Base-by-base conservation (phyloP, 2,113 vertebrate genomes). In the Leptobrachium ailaonicum region DNA sequence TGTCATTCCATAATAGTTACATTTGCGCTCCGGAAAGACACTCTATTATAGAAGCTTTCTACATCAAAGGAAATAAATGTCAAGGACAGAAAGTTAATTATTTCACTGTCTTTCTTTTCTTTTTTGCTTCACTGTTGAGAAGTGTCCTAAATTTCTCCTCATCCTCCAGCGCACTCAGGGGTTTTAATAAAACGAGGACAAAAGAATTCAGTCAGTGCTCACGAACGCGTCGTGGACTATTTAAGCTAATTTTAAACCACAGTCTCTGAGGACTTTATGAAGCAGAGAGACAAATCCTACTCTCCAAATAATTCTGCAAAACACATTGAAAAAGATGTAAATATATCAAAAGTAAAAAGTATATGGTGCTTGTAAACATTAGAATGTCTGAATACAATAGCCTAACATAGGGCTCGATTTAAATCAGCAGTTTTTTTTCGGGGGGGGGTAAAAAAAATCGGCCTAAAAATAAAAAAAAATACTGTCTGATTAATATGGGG, bases 141-240 rank as follows among this genome's bases (percentile, higher is more conserved):
- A 72, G 9, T 41, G 47, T n/a, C 45, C 47, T 72, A 56, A 72
- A 72, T 72, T 72, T 60, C 56, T 60, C 13, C 56, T 60, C 56
- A 60, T 60, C 56, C 56, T 60, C 56, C 56, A 60, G 56, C 11
- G 13, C 56, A 60, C 11, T 60, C 56, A 12, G 56, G 56, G 56
- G 13, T 4, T 50, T 60, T 60, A 54, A 60, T 60, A 60, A 60
- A 60, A 60, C 11, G 56, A 60, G 56, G 13, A 60, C 56, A 60
- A 60, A 60, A 14, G 56, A 60, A 60, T 60, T 60, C 56, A 11
- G 10, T 12, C 13, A 14, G 8, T 60, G 13, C 1, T 60, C 56
- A 13, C 13, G 2, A 3, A 60, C 9, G 56, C 13, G 56, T 60
- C 11, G 9, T 12, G 13, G 10, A 60, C 56, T 60, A 60, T 2